Percentiles rank a stretch among this genome's conserved stretches.
phyloP scores from a whole-genome alignment of 2,797 vertebrate genomes.

The Mus caroli region DNA sequence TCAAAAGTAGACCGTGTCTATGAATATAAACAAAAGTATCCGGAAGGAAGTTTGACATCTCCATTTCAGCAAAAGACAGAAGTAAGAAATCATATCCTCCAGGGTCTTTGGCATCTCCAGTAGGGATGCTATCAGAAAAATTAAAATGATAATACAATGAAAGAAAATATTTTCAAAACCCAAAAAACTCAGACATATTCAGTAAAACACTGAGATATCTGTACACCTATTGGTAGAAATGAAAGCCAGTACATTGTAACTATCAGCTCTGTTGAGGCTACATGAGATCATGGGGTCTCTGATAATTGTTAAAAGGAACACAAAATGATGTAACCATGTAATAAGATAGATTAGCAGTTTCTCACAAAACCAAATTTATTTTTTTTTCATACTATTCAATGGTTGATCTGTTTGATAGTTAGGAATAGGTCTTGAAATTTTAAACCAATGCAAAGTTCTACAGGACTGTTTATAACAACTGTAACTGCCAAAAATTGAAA shows the following conservation, averaged over 20 bases:
- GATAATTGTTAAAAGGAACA: background rate
- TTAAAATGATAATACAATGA: background rate
- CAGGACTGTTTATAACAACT: background rate
- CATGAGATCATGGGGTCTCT: rapidly evolving
- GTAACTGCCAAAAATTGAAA: background rate
- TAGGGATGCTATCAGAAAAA: background rate
- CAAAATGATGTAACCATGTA: background rate
- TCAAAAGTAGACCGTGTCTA: background rate
- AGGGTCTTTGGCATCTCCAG: background rate
- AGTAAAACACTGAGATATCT: background rate
- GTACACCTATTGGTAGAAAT: background rate
- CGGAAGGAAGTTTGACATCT: background rate
- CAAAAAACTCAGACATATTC: background rate
- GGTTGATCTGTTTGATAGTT: background rate
- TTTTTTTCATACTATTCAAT: background rate
- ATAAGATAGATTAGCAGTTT: background rate
- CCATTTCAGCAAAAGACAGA: background rate
- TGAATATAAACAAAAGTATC: background rate
- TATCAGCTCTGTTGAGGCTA: background rate
- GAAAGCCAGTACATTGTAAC: background rate
- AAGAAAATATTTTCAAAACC: background rate
- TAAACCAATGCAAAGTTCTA: background rate
- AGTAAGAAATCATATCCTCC: background rate
- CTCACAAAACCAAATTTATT: background rate
- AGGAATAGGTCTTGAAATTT: background rate